Base-by-base conservation (phyloP, 1,140 invertebrate species). In the Drosophila suzukii region DNA sequence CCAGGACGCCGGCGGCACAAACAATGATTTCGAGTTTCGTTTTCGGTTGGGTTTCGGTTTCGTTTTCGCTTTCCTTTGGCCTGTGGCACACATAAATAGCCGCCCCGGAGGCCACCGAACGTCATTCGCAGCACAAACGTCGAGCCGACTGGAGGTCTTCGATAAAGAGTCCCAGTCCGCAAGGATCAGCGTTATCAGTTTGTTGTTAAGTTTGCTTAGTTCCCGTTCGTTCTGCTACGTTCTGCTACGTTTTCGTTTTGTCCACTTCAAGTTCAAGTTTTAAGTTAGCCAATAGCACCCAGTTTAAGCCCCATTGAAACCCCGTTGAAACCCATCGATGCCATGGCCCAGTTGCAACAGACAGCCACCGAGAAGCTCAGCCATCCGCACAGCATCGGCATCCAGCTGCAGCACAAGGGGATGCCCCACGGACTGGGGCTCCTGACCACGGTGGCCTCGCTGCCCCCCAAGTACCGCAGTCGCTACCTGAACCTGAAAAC, bases 101-200 rank as follows among this genome's bases (percentile, higher is more conserved):
- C 75, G 84, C 57, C 84, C 56, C 73, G 76, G 75, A 67, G 73
- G 75, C 79, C 68, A 63, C 56, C 80, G 78, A 80, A 89, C 90
- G 83, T 91, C 90, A 91, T 91, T 91, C 90, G 83, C 88, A 91
- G 90, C 86, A 91, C 73, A 91, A 80, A 90, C 90, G 83, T 89
- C 81, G 90, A 84, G 86, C 83, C 84, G 90, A 90, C 78, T 85
- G 84, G 83, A 83, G 81, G 73, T 71, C 71, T 27, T 66, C 67
- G 49, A 49, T 56, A 20, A 50, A 53, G 32, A 53, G 60, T 32
- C 65, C 63, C 66, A 72, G 67, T 67, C 65, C 65, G 65, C 65
- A 67, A 74, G 76, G 68, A 85, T 72, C 68, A 72, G 53, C 68
- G 66, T 72, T 71, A 72, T 86, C 78, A 84, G 81, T 83, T 83